These are phyloP conservation scores for Acleris cristana DNA, from an alignment of 2,888 invertebrate genomes.

Conservation along the genomic window DNA sequence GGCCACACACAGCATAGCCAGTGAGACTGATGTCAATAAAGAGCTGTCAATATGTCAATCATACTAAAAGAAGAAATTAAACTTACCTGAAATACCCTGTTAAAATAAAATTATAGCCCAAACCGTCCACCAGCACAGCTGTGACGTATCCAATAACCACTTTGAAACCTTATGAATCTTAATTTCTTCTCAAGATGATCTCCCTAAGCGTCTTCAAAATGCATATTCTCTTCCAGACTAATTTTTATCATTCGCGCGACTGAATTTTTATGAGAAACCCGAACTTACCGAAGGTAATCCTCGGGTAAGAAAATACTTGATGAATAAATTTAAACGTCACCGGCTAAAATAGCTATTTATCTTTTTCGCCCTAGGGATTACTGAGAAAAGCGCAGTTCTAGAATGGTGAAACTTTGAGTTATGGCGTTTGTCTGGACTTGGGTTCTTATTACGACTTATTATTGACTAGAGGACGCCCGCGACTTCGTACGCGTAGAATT, in stretches of 20 bases:
- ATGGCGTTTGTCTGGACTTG: no score
- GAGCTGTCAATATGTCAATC: no score
- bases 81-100: no score
- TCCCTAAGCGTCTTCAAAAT: constrained; percentile 34
- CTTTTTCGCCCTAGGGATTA: constrained; percentile 43
- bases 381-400: constrained; percentile 9
- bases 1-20: no score
- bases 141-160: neutral
- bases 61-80: no score
- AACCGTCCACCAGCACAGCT: neutral
- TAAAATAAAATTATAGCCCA: no score
- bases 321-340: constrained; percentile 53
- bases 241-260: constrained; percentile 64
- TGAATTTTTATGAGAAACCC: constrained; percentile 54
- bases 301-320: constrained; percentile 54
- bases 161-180: constrained; percentile 14
- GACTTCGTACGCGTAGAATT: no score
- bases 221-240: constrained; percentile 41
- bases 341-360: constrained; percentile 50
- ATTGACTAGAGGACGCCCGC: no score
- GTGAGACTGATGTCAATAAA: no score
- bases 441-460: no score
- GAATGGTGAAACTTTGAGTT: neutral
- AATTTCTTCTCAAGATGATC: constrained; percentile 15
- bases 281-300: constrained; percentile 55